Evolutionary conservation across 2,797 vertebrate genomes (phyloP), one percentile per base, ranked within the genome.

Genomic region (Erithacus rubecula): DNA sequence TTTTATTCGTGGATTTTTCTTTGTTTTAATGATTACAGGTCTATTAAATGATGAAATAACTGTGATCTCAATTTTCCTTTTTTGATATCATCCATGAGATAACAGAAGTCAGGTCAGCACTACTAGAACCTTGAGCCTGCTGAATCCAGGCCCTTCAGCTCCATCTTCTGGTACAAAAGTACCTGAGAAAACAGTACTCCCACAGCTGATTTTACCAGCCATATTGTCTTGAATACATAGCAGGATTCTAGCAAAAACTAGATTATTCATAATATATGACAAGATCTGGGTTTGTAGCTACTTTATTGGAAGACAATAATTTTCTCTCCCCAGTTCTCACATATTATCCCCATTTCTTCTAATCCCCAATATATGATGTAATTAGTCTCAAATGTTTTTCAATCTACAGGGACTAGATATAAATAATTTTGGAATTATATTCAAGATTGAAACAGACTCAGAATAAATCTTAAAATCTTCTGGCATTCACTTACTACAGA

Each of bases 81-180:
- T 81, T 81, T 90, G 23, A 47, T 72, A 21, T 81, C 55, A 7
- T 77, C 39, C 64, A 5, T 5, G 36, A 89, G 34, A 64, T 49
- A 11, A 53, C n/a, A 85, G 39, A 77, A 55, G 30, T 69, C 78
- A 55, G 46, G 63, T n/a, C 58, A 83, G 46, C 32, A 9, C 16
- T 32, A 27, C 17, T 30, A 14, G 17, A 39, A 15, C 4, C 2
- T 20, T 64, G 51, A 34, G 22, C 21, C 63, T 27, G 23, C 34
- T 67, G 39, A 89, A 65, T 59, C 39, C 59, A 95, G 90, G 90
- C 79, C 93, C 95, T 93, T 49, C 89, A 75, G 91, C 95, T 71
- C 95, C 95, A 96, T 84, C 96, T 95, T 87, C 96, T 96, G 97
- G 95, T 43, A 62, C 12, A 41, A 39, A 55, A 76, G 10, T 21